Conservation (phyloP, 30 jellyfish, hydroid and myxozoan genomes). For the Rhopilema esculentum region DNA sequence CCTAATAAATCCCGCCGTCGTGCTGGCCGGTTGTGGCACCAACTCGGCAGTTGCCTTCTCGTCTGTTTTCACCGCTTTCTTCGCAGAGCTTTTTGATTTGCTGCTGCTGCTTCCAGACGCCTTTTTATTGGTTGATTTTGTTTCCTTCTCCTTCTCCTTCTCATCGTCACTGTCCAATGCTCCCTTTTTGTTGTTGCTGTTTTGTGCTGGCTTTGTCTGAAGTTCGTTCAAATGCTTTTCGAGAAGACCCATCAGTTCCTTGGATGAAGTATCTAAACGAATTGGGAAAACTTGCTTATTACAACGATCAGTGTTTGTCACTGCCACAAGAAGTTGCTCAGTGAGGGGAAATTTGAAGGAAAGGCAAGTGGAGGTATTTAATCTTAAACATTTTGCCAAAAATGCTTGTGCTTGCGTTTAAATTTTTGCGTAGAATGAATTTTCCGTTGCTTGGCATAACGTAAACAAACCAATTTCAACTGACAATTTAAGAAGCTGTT, state of each 20-base stretch:
- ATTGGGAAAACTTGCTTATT: not conserved
- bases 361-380: not conserved
- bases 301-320: not conserved
- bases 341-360: too few species aligned
- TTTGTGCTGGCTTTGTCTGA: constrained; percentile 65
- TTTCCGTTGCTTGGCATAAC: too few species aligned
- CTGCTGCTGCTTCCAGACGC: constrained; percentile 29
- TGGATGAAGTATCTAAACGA: constrained; percentile 90
- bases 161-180: constrained; percentile 46
- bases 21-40: constrained; percentile 27
- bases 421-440: not conserved
- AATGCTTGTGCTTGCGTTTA: not conserved
- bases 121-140: constrained; percentile 39
- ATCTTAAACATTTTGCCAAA: not conserved
- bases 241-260: constrained; percentile 93
- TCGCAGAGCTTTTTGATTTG: constrained; percentile 32
- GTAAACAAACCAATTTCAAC: too few species aligned
- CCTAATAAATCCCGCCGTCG: constrained; percentile 37
- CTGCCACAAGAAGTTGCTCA: not conserved
- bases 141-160: constrained; percentile 66
- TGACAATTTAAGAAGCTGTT: too few species aligned
- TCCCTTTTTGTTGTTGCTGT: constrained; percentile 50
- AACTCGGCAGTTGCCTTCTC: constrained; percentile 29
- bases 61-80: constrained; percentile 57
- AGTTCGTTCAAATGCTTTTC: constrained; percentile 93